phyloP scores from a whole-genome alignment of 2,113 vertebrate genomes.

The Cromileptes altivelis region DNA sequence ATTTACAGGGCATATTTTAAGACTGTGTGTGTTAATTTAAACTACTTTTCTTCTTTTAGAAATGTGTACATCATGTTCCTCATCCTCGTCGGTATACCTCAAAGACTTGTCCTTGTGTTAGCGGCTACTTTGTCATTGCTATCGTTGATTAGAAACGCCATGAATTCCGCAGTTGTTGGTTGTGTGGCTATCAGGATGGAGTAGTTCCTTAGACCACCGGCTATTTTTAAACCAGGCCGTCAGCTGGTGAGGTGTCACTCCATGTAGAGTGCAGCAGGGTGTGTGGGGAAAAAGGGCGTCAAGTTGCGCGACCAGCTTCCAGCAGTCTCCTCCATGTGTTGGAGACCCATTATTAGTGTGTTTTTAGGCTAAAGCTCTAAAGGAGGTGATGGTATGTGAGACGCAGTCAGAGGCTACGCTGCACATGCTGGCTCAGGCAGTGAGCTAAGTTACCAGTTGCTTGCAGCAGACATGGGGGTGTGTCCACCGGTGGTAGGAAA shows the following conservation, averaged over 20 bases:
- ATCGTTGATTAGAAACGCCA: not conserved
- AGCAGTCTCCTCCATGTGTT: slow-evolving; percentile 7
- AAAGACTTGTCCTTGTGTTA: slow-evolving; percentile 35
- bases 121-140: not conserved
- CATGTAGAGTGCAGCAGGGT: slow-evolving; percentile 72
- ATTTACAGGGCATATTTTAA: rapidly evolving
- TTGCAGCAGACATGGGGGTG: slow-evolving; percentile 59
- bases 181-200: slow-evolving; percentile 29
- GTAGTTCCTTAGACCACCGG: slow-evolving; percentile 39
- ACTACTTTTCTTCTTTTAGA: not conserved
- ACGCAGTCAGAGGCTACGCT: not conserved
- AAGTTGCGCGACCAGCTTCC: slow-evolving; percentile 69
- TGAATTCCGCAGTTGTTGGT: not conserved
- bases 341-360: not conserved
- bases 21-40: not conserved
- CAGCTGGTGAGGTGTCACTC: slow-evolving; percentile 76
- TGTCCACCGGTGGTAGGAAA: slow-evolving; percentile 60
- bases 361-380: not conserved
- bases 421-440: not conserved
- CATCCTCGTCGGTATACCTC: slow-evolving; percentile 19
- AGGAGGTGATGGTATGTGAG: not conserved
- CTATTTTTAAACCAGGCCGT: slow-evolving; percentile 79
- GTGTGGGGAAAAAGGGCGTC: slow-evolving; percentile 65
- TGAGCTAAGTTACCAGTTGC: slow-evolving; percentile 61
- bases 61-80: not conserved